Conservation (phyloP, 2,113 vertebrate genomes). For the Neogobius melanostomus region DNA sequence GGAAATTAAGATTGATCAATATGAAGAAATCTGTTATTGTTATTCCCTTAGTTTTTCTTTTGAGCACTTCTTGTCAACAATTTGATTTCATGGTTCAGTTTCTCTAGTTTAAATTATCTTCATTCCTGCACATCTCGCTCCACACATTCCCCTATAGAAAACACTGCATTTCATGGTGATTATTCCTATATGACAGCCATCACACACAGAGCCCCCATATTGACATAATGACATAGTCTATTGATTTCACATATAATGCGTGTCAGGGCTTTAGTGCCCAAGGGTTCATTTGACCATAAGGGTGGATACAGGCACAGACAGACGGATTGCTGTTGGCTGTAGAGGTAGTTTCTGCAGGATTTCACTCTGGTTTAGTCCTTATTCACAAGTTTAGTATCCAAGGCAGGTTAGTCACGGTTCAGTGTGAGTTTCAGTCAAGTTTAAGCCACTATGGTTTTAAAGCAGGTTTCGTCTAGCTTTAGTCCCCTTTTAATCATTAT, state of each 20-base stretch:
- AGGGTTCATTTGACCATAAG: neutral
- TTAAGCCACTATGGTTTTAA: neutral
- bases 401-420: too few relatives aligned
- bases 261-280: neutral
- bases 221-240: neutral
- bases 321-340: neutral
- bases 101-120: neutral
- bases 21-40: too few relatives aligned
- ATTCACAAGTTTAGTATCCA: too few relatives aligned
- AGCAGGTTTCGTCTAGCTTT: neutral
- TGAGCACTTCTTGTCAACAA: neutral
- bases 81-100: neutral
- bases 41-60: too few relatives aligned
- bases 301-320: neutral
- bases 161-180: neutral
- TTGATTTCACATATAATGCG: neutral
- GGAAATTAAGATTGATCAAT: too few relatives aligned
- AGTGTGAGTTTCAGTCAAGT: too few relatives aligned
- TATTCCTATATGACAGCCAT: neutral
- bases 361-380: too few relatives aligned
- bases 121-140: neutral
- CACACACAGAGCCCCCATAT: neutral
- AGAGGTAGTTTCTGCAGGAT: neutral
- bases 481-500: neutral
- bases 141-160: neutral